Conservation (phyloP, 2,888 invertebrate genomes). For the Branchipolynoe longqiensis region DNA sequence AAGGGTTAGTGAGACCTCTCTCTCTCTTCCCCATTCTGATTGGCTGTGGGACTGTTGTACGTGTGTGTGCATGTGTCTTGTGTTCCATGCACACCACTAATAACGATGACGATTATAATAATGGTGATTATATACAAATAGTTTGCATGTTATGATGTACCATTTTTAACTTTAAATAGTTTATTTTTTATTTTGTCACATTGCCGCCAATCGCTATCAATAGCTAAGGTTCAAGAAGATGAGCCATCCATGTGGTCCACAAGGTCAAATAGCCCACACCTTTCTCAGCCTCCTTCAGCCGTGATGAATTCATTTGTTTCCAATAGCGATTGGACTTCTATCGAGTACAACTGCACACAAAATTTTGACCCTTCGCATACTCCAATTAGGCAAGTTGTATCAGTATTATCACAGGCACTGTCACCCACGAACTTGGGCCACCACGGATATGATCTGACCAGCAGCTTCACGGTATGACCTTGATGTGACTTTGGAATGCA, state of each 20-base stretch:
- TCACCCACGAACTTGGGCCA: not conserved
- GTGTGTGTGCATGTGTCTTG: conserved; percentile 1
- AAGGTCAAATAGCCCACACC: conserved; percentile 4
- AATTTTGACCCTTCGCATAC: conserved; percentile 2
- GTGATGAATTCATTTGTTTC: not conserved
- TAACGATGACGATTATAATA: no score
- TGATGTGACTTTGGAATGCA: not conserved
- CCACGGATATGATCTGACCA: not conserved
- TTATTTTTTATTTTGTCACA: not conserved
- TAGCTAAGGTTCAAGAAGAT: not conserved
- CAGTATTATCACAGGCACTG: conserved; percentile 7
- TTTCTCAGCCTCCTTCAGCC: not conserved
- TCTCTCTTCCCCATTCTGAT: not conserved
- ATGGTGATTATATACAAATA: no score
- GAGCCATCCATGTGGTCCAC: no score
- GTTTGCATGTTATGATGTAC: no score
- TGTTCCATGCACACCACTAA: conserved; percentile 7
- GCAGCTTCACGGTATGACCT: not conserved
- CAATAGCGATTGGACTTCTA: conserved; percentile 28
- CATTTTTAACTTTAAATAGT: no score
- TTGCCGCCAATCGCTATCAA: not conserved
- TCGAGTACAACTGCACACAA: not conserved
- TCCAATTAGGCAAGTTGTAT: conserved; percentile 26
- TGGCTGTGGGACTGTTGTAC: not conserved
- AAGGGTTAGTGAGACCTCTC: not conserved